Base-by-base conservation (phyloP, 2,888 invertebrate species). In the Limnephilus marmoratus region DNA sequence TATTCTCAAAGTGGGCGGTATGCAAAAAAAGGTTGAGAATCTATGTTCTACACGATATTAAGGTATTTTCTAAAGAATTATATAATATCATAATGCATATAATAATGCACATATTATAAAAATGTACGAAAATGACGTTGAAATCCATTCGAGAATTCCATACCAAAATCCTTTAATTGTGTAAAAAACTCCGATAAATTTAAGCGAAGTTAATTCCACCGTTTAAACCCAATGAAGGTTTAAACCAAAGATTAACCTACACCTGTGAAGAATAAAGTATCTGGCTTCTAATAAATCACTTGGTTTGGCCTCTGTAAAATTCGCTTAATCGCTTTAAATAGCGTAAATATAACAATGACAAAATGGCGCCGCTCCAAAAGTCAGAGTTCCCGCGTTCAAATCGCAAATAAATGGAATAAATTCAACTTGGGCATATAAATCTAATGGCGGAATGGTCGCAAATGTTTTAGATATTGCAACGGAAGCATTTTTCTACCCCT, bases 301-400 rank as follows among this genome's bases (percentile, higher is more conserved):
- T 68, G 7, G 68, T 18, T 24, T 68, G 68, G 68, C 68, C 68
- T 7, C 68, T n/a, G 68, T 68, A n/a, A 24, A 68, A 68, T n/a
- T 68, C n/a, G 68, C 68, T 68, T 68, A 68, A 68, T n/a, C 68
- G 68, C 68, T 68, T 68, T 68, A n/a, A 68, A 68, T 68, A 68
- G 68, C 68, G 68, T 68, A 68, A 68, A 68, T 24, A 68, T 68
- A 68, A 68, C 68, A 68, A 68, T 68, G 68, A 68, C 68, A 68
- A 68, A 68, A 68, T 68, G 68, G 68, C 68, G 68, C 68, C 18
- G 68, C 68, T 68, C 68, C 68, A 68, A 34, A 83, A 18, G 83
- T 83, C 83, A 83, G 83, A 83, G 34, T 18, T 83, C 37, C 31
- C 83, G 83, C 83, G 83, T 83, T 83, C 37, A 83, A 83, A 83